Base-by-base conservation (phyloP, 2,888 invertebrate genomes). In the Acleris literana region DNA sequence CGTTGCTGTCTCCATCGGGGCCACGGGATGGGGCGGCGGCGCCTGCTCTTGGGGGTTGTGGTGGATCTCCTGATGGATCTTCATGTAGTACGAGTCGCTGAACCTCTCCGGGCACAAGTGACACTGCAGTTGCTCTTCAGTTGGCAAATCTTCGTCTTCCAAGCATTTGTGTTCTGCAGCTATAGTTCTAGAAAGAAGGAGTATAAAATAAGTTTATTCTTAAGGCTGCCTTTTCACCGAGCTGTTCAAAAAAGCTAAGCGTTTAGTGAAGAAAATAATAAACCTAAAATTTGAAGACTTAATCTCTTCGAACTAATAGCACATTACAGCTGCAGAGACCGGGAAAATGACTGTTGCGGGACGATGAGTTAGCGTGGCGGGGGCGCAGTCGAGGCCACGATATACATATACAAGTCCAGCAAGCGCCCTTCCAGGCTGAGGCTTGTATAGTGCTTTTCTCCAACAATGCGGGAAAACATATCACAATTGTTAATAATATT, bases 21-120 rank as follows among this genome's bases (percentile, higher is more conserved):
- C 33, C 22, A 29, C 49, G 6, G 51, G 49, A 5, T 18, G 59
- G 13, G 44, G 39, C 49, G 55, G n/a, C 43, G 52, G 52, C 25
- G 57, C 18, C 39, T 48, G 53, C 43, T 66, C 61, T 18, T 46
- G 20, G 48, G 17, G 52, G 18, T 9, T 63, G 69, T 84, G 78
- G 43, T 76, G 78, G 67, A 85, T 79, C 69, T 85, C 86, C 70
- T 83, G 62, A 56, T 85, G 83, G 51, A 88, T 78, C 48, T 79
- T 79, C 78, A 87, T 73, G 61, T 83, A 82, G 63, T 79, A 84
- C 16, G 69, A 54, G 25, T 80, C 81, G 11, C 76, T 75, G 64
- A 84, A 84, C 18, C 65, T 70, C 60, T 83, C 80, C 3, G 70
- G 66, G 39, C 84, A 84, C 4, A 69, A 62, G 4, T 69, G 46